Evolutionary conservation across 2,797 vertebrate species (phyloP), one percentile per base, ranked within the genome.

Genomic region (Channallabes apus): DNA sequence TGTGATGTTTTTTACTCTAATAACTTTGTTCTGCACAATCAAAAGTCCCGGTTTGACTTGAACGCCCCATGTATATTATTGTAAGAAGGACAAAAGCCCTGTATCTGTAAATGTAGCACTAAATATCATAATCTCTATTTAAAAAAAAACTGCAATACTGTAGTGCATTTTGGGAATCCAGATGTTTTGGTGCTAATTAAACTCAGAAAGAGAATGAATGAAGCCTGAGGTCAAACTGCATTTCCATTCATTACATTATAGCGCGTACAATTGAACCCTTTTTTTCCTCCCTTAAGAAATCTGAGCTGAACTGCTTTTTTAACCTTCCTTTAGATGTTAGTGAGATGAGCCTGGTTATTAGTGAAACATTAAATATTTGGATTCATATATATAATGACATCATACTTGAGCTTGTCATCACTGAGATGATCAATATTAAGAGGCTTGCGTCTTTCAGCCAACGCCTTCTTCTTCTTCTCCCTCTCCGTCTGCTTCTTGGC

Each of bases 401-500:
- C 81, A 1, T 82, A 82, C 81, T 72, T 82, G 54, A 82, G 81
- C 22, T 82, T 96, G 0, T 96, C 95, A 27, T 96, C 95, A 2
- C 64, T 92, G 76, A 96, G 87, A 85, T 96, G 94, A 81, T 96
- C 96, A 1, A 95, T 85, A 85, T 88, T 97, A 54, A 99, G 95
- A 1, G 95, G 89, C 93, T 99, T 99, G 92, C 94, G 96, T 79
- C 98, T 96, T 0, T 99, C 98, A 0, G 98, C 97, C 91, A 99
- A 93, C 85, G 97, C 93, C 94, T 99, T 99, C 97, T 97, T 99
- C 94, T 99, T 99, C 27, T 97, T 97, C 94, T 99, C 98, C 84
- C 98, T 96, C 90, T 98, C 98, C 0, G 98, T 99, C 92, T 98
- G 97, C 91, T 99, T 99, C 94, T 99, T 99, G 80, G 93, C 98